phyloP scores from a whole-genome alignment of 1,140 invertebrate species.

The Drosophila sucinea region DNA sequence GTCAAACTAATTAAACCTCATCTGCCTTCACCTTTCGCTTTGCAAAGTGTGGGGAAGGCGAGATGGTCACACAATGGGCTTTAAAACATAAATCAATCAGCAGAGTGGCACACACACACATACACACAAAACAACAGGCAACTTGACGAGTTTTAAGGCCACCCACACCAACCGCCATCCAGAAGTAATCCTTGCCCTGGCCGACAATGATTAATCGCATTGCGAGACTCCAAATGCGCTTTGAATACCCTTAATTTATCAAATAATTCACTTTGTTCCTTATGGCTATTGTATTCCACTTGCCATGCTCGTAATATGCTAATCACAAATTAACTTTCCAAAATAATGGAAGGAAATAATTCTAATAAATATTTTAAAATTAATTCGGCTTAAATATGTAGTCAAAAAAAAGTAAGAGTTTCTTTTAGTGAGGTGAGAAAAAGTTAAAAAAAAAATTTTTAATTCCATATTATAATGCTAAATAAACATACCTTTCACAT shows the following conservation, averaged over 20 bases:
- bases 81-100: constrained; percentile 76
- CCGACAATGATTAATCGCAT: constrained; percentile 72
- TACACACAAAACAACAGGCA: constrained; percentile 50
- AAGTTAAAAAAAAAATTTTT: no score
- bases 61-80: constrained; percentile 58
- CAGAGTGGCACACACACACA: constrained; percentile 12
- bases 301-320: neutral
- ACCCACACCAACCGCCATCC: neutral
- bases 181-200: constrained; percentile 44
- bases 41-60: neutral
- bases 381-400: no score
- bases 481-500: no score
- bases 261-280: neutral
- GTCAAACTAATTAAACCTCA: constrained; percentile 77
- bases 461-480: no score
- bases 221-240: constrained; percentile 31
- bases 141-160: constrained; percentile 71
- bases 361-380: no score
- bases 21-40: neutral
- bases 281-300: neutral
- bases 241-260: constrained; percentile 57
- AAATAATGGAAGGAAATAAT: no score
- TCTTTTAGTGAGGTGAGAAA: no score
- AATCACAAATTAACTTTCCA: neutral
- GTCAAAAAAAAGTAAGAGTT: no score